These are phyloP conservation scores for Metaphire vulgaris DNA, from an alignment of 1,140 invertebrate genomes.

Conservation along the genomic window DNA sequence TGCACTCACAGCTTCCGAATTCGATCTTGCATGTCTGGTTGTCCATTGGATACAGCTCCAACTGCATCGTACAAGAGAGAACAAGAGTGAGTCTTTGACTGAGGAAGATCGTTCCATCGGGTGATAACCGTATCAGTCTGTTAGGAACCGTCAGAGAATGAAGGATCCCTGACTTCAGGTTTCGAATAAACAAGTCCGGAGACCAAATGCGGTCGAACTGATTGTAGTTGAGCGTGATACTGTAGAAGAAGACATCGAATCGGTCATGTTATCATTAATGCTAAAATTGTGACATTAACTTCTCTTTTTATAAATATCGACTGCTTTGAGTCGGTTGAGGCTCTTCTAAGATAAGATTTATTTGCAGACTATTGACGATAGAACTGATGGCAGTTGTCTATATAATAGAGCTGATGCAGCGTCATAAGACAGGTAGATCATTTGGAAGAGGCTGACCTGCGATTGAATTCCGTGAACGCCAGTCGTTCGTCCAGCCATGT, in stretches of 20 bases:
- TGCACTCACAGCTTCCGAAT: slow-evolving; percentile 72
- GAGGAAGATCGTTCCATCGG: slow-evolving; percentile 59
- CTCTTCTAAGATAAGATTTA: too few species aligned
- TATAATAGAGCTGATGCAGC: too few species aligned
- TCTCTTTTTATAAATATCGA: too few species aligned
- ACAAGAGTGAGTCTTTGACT: slow-evolving; percentile 42
- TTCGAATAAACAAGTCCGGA: slow-evolving; percentile 62
- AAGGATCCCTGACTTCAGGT: slow-evolving; percentile 57
- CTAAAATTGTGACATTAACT: too few species aligned
- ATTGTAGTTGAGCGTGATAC: slow-evolving; percentile 8
- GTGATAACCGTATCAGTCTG: slow-evolving; percentile 59
- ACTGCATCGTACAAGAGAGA: slow-evolving; percentile 77
- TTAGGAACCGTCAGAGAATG: slow-evolving; percentile 55
- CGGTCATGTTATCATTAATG: too few species aligned
- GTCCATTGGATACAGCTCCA: slow-evolving; percentile 93
- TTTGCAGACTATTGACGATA: too few species aligned
- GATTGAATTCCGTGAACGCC: neutral
- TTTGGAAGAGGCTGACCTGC: too few species aligned
- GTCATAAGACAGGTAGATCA: too few species aligned
- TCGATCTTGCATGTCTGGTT: too few species aligned
- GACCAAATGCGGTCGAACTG: slow-evolving; percentile 57
- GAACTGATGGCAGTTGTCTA: too few species aligned
- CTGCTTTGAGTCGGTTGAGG: too few species aligned
- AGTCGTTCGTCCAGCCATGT: slow-evolving; percentile 10
- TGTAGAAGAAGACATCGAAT: too few species aligned